Conservation (phyloP, 2,888 invertebrate genomes). For the Schrankia costaestrigalis region DNA sequence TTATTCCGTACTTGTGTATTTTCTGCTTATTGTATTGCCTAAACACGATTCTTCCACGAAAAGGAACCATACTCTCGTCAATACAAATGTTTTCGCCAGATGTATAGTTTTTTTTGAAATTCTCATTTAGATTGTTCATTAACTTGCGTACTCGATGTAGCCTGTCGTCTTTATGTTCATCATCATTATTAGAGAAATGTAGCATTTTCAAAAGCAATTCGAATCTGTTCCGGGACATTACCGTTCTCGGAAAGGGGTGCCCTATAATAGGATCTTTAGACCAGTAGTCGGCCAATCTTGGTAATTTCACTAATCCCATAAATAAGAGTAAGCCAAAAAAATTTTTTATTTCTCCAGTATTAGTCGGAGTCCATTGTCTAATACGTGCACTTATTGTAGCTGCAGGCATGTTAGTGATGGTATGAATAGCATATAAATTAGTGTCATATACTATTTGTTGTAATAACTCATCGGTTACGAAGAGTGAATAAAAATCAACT, state of each 20-base stretch:
- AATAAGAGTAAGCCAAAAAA: background rate
- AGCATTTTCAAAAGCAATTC: background rate
- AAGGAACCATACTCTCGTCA: background rate
- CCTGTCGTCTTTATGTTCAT: background rate
- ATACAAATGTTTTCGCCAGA: background rate
- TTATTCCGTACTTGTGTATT: slow-evolving; percentile 1
- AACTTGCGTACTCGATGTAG: background rate
- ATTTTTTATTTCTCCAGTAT: slow-evolving; percentile 1
- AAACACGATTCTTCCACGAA: slow-evolving; percentile 1
- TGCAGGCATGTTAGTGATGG: too few species aligned
- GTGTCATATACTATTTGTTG: too few species aligned
- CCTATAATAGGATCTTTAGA: background rate
- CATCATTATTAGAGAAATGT: slow-evolving; percentile 1
- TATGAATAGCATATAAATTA: too few species aligned
- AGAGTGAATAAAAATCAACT: too few species aligned
- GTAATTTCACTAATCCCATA: slow-evolving; percentile 1
- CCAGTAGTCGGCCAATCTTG: background rate
- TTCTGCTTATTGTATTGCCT: slow-evolving; percentile 1
- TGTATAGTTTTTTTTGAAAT: background rate
- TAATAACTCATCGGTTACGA: too few species aligned
- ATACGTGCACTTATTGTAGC: too few species aligned
- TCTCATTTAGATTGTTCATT: background rate
- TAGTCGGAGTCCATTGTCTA: background rate
- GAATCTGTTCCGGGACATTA: slow-evolving; percentile 1
- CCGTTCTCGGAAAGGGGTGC: background rate